Conservation (phyloP, 2,113 vertebrate genomes). For the Petrocephalus zakoni region DNA sequence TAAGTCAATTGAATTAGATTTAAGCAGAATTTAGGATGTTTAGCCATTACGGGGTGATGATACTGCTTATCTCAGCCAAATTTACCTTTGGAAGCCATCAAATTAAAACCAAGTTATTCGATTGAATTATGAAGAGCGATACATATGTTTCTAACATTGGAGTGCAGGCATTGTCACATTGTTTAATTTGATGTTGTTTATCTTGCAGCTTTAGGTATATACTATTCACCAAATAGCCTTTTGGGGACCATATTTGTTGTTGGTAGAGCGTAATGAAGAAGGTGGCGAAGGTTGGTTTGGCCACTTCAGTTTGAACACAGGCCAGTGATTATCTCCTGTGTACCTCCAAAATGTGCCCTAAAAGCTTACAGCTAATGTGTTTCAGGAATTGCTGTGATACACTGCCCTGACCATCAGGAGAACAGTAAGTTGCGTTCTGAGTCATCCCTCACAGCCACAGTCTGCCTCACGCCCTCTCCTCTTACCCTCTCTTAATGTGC, state of each 20-base stretch:
- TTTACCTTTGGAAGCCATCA: neutral
- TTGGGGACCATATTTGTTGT: neutral
- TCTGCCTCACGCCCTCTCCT: neutral
- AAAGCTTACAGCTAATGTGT: neutral
- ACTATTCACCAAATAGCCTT: neutral
- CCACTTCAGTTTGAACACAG: neutral
- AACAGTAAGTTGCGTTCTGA: conserved; percentile 21
- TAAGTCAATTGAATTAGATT: neutral
- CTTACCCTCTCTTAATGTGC: neutral
- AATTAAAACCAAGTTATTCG: neutral
- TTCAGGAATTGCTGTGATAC: neutral
- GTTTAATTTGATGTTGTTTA: neutral
- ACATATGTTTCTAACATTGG: neutral
- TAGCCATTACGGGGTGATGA: neutral
- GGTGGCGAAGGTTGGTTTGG: neutral
- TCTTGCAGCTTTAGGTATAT: neutral
- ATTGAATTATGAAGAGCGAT: neutral
- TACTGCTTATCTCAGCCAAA: neutral
- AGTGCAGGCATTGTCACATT: neutral
- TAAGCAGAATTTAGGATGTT: neutral
- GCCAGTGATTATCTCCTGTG: neutral
- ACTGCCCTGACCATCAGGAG: neutral
- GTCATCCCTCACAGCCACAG: neutral
- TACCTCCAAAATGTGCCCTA: neutral
- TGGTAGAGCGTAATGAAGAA: neutral